A percentile compares a stretch with the other conserved stretches of the same genome.
phyloP scores from a whole-genome alignment of 2,797 vertebrate species.

The Coendou prehensilis region DNA sequence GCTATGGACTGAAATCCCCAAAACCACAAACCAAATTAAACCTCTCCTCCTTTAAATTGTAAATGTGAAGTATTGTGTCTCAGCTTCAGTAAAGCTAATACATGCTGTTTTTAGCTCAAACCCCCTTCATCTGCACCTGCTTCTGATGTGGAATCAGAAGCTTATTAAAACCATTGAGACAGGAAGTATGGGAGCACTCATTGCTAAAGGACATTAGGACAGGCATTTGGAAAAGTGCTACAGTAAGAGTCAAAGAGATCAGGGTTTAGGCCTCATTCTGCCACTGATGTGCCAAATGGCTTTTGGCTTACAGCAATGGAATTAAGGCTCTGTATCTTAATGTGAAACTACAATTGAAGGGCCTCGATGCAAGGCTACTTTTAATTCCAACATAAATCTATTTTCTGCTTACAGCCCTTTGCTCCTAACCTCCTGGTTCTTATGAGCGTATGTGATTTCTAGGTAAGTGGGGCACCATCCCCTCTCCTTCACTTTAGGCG shows the following conservation, averaged over 20 bases:
- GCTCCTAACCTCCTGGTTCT: conserved; percentile 11
- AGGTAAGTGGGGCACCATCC: not conserved
- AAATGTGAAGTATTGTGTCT: not conserved
- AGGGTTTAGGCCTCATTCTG: not conserved
- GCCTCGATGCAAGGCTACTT: not conserved
- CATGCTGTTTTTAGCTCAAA: not conserved
- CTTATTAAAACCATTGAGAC: not conserved
- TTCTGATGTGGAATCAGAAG: not conserved
- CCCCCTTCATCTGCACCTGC: not conserved
- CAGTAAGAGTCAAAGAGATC: not conserved
- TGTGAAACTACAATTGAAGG: not conserved
- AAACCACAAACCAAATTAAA: not conserved
- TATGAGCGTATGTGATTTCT: not conserved
- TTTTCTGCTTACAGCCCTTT: not conserved
- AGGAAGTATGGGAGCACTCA: not conserved
- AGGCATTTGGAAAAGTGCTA: not conserved
- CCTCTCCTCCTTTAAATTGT: not conserved
- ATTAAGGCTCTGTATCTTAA: not conserved
- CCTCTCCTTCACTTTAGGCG: not conserved
- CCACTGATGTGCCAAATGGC: no score
- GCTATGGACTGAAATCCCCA: not conserved
- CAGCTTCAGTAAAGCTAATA: not conserved
- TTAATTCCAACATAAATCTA: not conserved
- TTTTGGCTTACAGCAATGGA: not conserved
- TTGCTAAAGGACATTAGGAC: not conserved